phyloP scores from a whole-genome alignment of 2,888 invertebrate genomes.

The Morpho helenor region DNA sequence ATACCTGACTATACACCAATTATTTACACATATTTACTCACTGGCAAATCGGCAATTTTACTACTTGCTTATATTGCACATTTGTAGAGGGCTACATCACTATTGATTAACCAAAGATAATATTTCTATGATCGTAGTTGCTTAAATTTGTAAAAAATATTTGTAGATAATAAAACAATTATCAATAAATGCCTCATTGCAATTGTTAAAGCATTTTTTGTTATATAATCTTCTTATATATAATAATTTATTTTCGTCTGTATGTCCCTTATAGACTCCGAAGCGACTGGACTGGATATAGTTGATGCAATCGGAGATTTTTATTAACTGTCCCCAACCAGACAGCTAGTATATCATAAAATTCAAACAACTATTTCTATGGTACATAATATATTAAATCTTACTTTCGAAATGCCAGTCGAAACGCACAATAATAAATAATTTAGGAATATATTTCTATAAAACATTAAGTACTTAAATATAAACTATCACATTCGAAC shows the following conservation, averaged over 20 bases:
- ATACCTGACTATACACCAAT: constrained; percentile 41
- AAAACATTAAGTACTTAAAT: constrained; percentile 74
- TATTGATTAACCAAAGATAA: not conserved
- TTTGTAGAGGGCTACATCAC: constrained; percentile 17
- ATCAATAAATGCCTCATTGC: not conserved
- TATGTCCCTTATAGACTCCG: too few relatives aligned
- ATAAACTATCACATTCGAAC: constrained; percentile 77
- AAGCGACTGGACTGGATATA: too few relatives aligned
- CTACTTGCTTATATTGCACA: constrained; percentile 36
- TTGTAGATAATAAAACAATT: not conserved
- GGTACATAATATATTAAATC: constrained; percentile 15
- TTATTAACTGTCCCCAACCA: too few relatives aligned
- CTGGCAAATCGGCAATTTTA: constrained; percentile 37
- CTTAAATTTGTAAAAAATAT: not conserved
- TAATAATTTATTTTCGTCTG: too few relatives aligned
- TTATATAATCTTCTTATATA: too few relatives aligned
- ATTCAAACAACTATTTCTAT: constrained; percentile 11
- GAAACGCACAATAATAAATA: constrained; percentile 69
- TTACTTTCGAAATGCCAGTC: constrained; percentile 34
- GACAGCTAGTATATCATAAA: not conserved
- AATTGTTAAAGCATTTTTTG: too few relatives aligned
- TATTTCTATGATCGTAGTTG: too few relatives aligned
- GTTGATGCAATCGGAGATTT: too few relatives aligned
- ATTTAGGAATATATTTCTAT: constrained; percentile 69
- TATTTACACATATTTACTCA: constrained; percentile 48